Evolutionary conservation across 2,113 vertebrate genomes (phyloP).

Genomic region (Vicugna pacos): DNA sequence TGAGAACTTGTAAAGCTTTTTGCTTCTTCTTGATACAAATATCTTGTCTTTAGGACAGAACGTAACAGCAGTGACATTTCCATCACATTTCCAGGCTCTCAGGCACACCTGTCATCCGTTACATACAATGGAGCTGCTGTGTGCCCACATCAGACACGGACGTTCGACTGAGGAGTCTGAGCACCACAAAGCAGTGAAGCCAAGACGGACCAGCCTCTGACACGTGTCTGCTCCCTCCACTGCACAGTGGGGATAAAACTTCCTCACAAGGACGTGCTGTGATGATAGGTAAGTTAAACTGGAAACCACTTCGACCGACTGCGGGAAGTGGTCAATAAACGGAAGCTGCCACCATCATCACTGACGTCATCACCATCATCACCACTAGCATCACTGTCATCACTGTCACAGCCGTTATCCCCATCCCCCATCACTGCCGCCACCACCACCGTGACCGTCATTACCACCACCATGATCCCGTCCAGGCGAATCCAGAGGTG

Average conservation of each 20-base stretch:
- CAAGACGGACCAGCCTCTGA: accelerated
- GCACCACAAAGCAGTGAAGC: background rate
- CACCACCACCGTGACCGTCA: background rate
- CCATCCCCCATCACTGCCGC: background rate
- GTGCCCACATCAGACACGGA: background rate
- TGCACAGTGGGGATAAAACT: accelerated
- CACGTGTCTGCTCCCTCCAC: accelerated
- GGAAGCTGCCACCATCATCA: accelerated
- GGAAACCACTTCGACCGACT: background rate
- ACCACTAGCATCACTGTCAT: background rate
- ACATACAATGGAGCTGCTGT: accelerated
- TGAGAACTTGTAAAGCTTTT: background rate
- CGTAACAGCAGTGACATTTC: background rate
- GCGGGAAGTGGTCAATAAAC: background rate
- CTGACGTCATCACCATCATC: too few species aligned
- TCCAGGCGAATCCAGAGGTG: background rate
- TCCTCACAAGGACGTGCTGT: background rate
- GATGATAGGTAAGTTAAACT: background rate
- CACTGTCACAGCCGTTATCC: background rate
- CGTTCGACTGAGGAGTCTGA: too few species aligned
- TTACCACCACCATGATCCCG: accelerated
- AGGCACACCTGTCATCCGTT: background rate
- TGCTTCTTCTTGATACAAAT: background rate
- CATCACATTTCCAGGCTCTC: background rate
- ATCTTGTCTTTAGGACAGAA: background rate